Evolutionary conservation across 2,797 vertebrate species (phyloP).

Genomic region (Cynopterus sphinx): DNA sequence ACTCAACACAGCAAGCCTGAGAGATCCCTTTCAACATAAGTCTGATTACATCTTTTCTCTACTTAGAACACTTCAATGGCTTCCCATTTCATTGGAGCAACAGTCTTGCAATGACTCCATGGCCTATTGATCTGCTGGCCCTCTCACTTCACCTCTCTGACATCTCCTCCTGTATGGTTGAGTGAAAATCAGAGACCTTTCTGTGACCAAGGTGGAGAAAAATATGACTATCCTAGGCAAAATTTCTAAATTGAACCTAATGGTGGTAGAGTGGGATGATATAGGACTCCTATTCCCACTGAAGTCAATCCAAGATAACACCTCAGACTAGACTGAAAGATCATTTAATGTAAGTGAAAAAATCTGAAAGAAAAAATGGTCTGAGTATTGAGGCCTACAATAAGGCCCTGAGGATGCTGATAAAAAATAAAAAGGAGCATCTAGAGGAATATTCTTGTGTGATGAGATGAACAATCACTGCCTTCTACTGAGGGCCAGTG

Average conservation of each 20-base stretch:
- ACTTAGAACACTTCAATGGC: background rate
- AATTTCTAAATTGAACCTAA: background rate
- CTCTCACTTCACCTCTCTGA: background rate
- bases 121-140: background rate
- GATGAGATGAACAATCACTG: background rate
- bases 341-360: background rate
- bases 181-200: background rate
- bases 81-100: background rate
- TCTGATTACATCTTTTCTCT: background rate
- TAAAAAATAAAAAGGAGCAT: background rate
- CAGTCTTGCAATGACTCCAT: background rate
- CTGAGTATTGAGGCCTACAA: background rate
- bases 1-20: background rate
- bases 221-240: background rate
- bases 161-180: background rate
- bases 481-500: background rate
- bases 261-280: background rate
- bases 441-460: background rate
- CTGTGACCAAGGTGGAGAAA: background rate
- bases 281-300: background rate
- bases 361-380: slow-evolving; percentile 28
- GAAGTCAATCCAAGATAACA: slow-evolving; percentile 24
- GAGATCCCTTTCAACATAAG: background rate
- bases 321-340: background rate
- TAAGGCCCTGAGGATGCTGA: background rate